Evolutionary conservation across 1,140 invertebrate species (phyloP).

Genomic region (Drosophila baimaii): DNA sequence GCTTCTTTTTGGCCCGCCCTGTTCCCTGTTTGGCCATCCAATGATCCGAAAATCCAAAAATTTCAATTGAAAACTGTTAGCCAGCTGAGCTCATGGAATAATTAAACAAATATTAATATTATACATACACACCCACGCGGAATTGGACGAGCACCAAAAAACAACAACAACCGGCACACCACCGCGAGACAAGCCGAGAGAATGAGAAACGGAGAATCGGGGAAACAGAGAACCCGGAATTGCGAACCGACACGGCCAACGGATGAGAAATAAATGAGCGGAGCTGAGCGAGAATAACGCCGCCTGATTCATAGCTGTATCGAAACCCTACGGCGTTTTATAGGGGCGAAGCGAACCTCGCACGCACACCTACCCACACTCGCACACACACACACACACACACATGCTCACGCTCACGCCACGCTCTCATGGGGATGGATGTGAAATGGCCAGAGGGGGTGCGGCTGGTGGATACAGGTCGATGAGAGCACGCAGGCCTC

Average conservation of each 20-base stretch:
- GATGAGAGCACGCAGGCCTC: slow-evolving; percentile 35
- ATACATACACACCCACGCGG: slow-evolving; percentile 49
- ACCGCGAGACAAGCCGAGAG: slow-evolving; percentile 29
- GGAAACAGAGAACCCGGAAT: slow-evolving; percentile 18
- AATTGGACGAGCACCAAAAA: slow-evolving; percentile 26
- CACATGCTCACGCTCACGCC: neutral
- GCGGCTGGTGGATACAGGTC: slow-evolving; percentile 17
- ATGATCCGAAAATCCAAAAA: neutral
- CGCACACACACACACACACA: slow-evolving; percentile 12
- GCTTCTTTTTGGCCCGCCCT: slow-evolving; percentile 30
- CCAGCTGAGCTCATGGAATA: slow-evolving; percentile 28
- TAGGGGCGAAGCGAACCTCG: slow-evolving; percentile 32
- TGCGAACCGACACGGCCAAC: slow-evolving; percentile 61
- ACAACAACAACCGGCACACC: slow-evolving; percentile 46
- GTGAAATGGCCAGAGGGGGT: slow-evolving; percentile 5
- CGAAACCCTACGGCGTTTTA: slow-evolving; percentile 45
- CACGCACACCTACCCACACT: slow-evolving; percentile 24
- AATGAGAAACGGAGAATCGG: slow-evolving; percentile 10
- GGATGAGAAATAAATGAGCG: slow-evolving; percentile 64
- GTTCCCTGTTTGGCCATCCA: slow-evolving; percentile 17
- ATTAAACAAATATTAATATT: slow-evolving; percentile 37
- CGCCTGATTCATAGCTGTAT: slow-evolving; percentile 67
- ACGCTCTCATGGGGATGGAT: slow-evolving; percentile 27
- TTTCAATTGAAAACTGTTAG: slow-evolving; percentile 1
- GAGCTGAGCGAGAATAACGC: slow-evolving; percentile 44